phyloP scores from a whole-genome alignment of 2,888 invertebrate species.

The Ophioninae sp. region DNA sequence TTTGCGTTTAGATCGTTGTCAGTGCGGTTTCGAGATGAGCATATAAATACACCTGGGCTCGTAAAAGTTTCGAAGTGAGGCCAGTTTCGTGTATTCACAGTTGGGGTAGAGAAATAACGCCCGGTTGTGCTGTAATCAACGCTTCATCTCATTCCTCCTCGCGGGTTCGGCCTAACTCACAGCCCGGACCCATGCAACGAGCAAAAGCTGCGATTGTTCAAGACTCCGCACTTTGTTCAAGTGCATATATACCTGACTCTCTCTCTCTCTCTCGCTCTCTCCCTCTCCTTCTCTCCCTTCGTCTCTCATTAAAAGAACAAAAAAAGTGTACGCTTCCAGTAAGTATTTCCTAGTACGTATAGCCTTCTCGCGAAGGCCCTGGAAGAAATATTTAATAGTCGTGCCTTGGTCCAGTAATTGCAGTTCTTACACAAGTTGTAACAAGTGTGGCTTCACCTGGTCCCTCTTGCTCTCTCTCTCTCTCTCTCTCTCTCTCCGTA shows the following conservation, averaged over 20 bases:
- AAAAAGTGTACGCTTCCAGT: slow-evolving; percentile 49
- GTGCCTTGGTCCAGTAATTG: slow-evolving; percentile 65
- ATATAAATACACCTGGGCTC: slow-evolving; percentile 52
- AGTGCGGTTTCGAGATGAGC: slow-evolving; percentile 41
- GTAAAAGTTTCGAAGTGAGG: slow-evolving; percentile 44
- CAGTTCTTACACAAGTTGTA: slow-evolving; percentile 66
- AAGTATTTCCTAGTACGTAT: slow-evolving; percentile 65
- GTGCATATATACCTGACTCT: slow-evolving; percentile 16
- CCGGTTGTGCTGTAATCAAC: slow-evolving; percentile 58
- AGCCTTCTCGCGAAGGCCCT: slow-evolving; percentile 54
- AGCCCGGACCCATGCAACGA: slow-evolving; percentile 30
- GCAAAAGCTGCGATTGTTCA: slow-evolving; percentile 35
- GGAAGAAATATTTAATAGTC: slow-evolving; percentile 67
- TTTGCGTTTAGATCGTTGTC: slow-evolving; percentile 27
- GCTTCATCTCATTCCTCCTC: slow-evolving; percentile 60
- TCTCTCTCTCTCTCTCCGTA: slow-evolving; percentile 43
- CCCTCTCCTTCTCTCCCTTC: slow-evolving; percentile 8
- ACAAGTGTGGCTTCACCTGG: slow-evolving; percentile 67
- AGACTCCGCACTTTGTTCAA: slow-evolving; percentile 54
- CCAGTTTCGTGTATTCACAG: slow-evolving; percentile 50
- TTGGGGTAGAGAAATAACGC: slow-evolving; percentile 56
- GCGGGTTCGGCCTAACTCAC: slow-evolving; percentile 42
- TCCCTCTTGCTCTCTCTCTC: slow-evolving; percentile 37
- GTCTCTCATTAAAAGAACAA: slow-evolving; percentile 17
- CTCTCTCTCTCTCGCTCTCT: slow-evolving; percentile 1